Conservation (phyloP, 2,797 vertebrate genomes). For the Ctenopoma kingsleyae region DNA sequence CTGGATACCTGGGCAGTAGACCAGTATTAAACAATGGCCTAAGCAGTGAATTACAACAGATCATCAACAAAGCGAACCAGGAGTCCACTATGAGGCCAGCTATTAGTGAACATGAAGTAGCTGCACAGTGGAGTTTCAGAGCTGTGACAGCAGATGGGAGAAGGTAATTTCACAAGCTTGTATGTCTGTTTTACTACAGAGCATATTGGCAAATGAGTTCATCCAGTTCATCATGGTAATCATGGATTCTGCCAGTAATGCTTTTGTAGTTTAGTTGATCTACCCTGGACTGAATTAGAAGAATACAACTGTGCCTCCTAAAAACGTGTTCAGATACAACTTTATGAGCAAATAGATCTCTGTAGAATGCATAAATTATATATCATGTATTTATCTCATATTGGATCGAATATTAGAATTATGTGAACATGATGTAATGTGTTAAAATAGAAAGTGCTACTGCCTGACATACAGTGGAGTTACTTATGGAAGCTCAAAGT, state of each 20-base stretch:
- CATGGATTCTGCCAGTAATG: background rate
- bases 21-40: conserved; percentile 51
- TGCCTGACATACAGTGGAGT: background rate
- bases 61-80: conserved; percentile 35
- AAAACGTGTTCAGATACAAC: background rate
- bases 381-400: too few species aligned
- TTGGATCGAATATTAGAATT: too few species aligned
- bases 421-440: too few species aligned
- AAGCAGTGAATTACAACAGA: conserved; percentile 52
- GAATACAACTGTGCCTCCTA: background rate
- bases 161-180: conserved; percentile 22
- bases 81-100: conserved; percentile 34
- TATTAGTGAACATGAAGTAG: conserved; percentile 50
- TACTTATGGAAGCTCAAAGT: conserved; percentile 1
- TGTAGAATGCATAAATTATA: background rate
- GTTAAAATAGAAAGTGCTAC: background rate
- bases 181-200: conserved; percentile 10
- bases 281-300: background rate
- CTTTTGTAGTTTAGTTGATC: background rate
- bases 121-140: conserved; percentile 18
- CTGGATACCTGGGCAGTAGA: conserved; percentile 35
- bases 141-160: conserved; percentile 38
- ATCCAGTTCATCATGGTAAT: background rate
- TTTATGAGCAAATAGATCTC: background rate
- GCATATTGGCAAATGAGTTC: conserved; percentile 14